Evolutionary conservation across 2,888 invertebrate genomes (phyloP), one percentile per base, ranked within the genome.

Genomic region (Anagyrus pseudococci): DNA sequence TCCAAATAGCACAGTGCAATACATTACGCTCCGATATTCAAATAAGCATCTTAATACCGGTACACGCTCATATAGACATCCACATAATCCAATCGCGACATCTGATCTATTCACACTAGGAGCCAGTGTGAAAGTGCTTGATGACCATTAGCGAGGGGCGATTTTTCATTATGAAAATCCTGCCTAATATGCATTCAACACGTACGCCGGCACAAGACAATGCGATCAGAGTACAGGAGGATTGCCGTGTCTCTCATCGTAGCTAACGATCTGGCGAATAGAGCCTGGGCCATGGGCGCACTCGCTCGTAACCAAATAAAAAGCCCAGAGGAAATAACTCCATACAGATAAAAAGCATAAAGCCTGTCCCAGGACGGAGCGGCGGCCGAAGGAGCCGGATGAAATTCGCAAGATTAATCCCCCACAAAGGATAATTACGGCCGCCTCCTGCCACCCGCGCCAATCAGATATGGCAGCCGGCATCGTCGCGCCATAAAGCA

Each of bases 351-450:
- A 62, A 41, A 29, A 20, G 23, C 20, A 10, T 33, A 13, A 44
- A 20, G 19, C n/a, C 15, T 13, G 19, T 55, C 8, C 17, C 10
- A 19, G 13, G 43, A 17, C 40, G 13, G 23, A 19, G n/a, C 52
- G 7, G 15, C 4, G 17, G n/a, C 46, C 13, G 17, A 8, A 29
- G 15, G 40, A 17, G 13, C 23, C 50, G 52, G 46, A 58, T 58
- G 43, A 20, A 58, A 63, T 49, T 63, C 53, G n/a, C 48, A 44
- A 63, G 63, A 64, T 64, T 64, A 64, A 64, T 64, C 55, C 37
- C 43, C 40, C n/a, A 54, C 63, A 59, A 59, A 55, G 59, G 58
- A 64, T 64, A 64, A 59, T 64, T 64, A 58, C 53, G 47, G 1
- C 54, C 33, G 49, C 40, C 41, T 61, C 40, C 41, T 61, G 26